Evolutionary conservation across 2,797 vertebrate genomes (phyloP).

Genomic region (Kryptolebias ocellatus): DNA sequence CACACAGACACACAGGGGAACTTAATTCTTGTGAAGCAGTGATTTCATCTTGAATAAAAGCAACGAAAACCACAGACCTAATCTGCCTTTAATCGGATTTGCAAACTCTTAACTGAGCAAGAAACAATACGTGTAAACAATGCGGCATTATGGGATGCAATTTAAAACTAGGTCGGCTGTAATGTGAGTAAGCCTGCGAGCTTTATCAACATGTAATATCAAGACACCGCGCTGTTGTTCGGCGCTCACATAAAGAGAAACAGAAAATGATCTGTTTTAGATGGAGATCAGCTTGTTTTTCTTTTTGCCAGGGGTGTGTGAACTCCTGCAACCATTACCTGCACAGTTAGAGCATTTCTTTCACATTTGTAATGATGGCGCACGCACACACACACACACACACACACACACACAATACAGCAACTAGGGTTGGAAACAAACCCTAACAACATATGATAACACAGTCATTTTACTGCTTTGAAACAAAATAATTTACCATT

Average conservation of each 20-base stretch:
- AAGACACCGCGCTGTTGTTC: constrained; percentile 51
- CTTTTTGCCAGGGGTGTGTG: constrained; percentile 44
- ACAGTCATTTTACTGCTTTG: constrained; percentile 7
- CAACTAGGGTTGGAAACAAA: constrained; percentile 42
- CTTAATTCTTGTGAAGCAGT: constrained; percentile 45
- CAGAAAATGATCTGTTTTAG: constrained; percentile 63
- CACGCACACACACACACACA: constrained; percentile 1
- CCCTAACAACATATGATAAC: constrained; percentile 36
- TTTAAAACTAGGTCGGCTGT: constrained; percentile 48
- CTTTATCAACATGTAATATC: constrained; percentile 54
- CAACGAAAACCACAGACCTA: constrained; percentile 59
- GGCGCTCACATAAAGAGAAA: constrained; percentile 42
- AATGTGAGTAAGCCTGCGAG: constrained; percentile 52
- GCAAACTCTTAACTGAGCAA: constrained; percentile 66
- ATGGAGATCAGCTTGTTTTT: constrained; percentile 57
- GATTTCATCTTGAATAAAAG: constrained; percentile 67
- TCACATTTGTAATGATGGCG: constrained; percentile 46
- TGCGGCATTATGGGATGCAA: constrained; percentile 48
- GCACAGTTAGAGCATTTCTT: constrained; percentile 48
- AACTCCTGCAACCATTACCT: constrained; percentile 71
- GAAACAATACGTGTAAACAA: constrained; percentile 72
- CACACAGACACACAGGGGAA: constrained; percentile 1
- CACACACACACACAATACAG: constrained; percentile 17
- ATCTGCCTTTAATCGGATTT: constrained; percentile 72
- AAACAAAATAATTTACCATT: constrained; percentile 25